Conservation (phyloP, 2,888 invertebrate species). For the Peribatodes rhomboidaria region DNA sequence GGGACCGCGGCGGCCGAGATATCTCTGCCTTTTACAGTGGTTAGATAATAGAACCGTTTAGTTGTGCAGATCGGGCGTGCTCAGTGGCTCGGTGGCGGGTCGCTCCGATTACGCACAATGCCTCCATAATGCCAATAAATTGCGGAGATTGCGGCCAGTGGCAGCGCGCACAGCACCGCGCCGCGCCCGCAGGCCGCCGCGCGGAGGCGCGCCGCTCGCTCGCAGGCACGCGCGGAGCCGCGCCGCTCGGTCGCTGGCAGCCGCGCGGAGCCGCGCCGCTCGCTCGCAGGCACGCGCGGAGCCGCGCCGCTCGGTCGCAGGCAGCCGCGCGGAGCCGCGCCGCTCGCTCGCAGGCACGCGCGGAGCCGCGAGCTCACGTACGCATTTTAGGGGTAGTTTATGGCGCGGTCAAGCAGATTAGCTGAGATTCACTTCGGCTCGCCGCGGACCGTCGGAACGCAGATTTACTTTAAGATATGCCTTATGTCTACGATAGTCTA, state of each 20-base stretch:
- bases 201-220: too few relatives aligned
- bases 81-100: constrained; percentile 22
- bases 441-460: too few relatives aligned
- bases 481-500: too few relatives aligned
- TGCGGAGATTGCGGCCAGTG: constrained; percentile 7
- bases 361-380: constrained; percentile 3
- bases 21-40: neutral
- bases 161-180: constrained; percentile 2
- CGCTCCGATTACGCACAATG: constrained; percentile 29
- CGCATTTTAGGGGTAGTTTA: constrained; percentile 16
- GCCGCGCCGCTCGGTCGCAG: too few relatives aligned
- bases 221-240: too few relatives aligned
- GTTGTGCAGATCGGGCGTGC: constrained; percentile 24
- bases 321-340: neutral
- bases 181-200: neutral
- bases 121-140: constrained; percentile 21
- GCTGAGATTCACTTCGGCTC: neutral
- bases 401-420: constrained; percentile 15
- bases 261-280: neutral
- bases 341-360: too few relatives aligned
- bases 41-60: constrained; percentile 17
- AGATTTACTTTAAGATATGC: too few relatives aligned
- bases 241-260: too few relatives aligned
- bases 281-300: too few relatives aligned
- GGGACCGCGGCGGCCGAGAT: neutral